Base-by-base conservation (phyloP, 1,140 invertebrate species). In the Drosophila mayri region DNA sequence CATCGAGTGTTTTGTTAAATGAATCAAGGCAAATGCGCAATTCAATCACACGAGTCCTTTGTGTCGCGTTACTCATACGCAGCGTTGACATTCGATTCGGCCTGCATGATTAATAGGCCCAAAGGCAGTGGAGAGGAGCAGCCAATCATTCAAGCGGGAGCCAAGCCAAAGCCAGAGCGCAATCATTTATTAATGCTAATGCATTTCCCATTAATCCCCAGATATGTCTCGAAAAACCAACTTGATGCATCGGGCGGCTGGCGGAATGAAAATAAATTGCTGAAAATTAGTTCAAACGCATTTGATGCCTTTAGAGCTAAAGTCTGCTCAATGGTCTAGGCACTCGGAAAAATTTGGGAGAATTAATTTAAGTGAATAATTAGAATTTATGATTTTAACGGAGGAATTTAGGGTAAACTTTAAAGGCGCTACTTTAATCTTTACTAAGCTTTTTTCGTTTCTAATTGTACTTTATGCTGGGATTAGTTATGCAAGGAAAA, bases 221-320 rank as follows among this genome's bases (percentile, higher is more conserved):
- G 55, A 65, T 70, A 77, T 76, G 78, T 71, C 64, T 40, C 43
- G 28, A 75, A 61, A 70, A 71, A 67, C 65, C 70, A 68, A 68
- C 77, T 61, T 64, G 72, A 83, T 85, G 81, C 76, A 81, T 65
- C 62, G 62, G 49, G 60, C 70, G 41, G 49, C 28, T 50, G 49
- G 54, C 20, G 55, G 71, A 84, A 90, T 90, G 85, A 90, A 81
- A 79, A 90, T 90, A 79, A 90, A 90, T 90, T 76, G 78, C 81
- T 75, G 37, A 60, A 90, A 90, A 90, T 90, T 90, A 90, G 86
- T 90, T 90, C 75, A 81, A 81, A 71, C 84, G 81, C 85, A 81
- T 90, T 90, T 90, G 86, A 90, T 73, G 85, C 79, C 79, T 78
- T 87, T 79, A 35, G 58, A 79, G 49, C 58, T 67, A 44, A 67